A percentile compares a stretch with the other conserved stretches of the same genome.
phyloP scores from a whole-genome alignment of 2,113 vertebrate species.

The Onychostruthus taczanowskii region DNA sequence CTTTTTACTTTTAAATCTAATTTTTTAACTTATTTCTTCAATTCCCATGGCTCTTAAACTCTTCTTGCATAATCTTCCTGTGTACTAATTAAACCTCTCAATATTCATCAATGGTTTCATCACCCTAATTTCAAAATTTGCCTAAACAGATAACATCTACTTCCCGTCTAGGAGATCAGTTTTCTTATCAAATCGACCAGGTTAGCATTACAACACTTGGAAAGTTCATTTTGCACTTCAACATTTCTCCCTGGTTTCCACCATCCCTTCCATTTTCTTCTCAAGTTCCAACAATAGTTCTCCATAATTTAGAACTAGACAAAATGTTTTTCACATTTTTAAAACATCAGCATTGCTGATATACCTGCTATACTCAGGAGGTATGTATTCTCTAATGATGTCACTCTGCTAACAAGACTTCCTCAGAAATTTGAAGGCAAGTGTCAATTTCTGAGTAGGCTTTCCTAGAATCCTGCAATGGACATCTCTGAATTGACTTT shows the following conservation, averaged over 20 bases:
- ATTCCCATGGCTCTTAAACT: not conserved
- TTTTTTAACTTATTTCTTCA: not conserved
- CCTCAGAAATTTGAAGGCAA: not conserved
- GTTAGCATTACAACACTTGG: not conserved
- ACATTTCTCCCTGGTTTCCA: not conserved
- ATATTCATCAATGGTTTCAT: not conserved
- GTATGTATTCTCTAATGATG: not conserved
- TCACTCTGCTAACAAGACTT: not conserved
- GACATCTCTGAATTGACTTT: not conserved
- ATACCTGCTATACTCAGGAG: accelerated
- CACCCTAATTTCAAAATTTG: constrained; percentile 11
- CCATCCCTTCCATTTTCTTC: not conserved
- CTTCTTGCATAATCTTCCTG: not conserved
- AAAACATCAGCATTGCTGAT: not conserved
- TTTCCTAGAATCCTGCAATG: not conserved
- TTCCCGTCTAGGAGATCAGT: not conserved
- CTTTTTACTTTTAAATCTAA: not conserved
- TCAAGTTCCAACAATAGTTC: not conserved
- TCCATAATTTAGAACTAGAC: not conserved
- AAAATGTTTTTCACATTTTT: not conserved
- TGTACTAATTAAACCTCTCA: not conserved
- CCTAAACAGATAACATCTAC: constrained; percentile 15
- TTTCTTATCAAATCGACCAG: not conserved
- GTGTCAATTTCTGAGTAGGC: not conserved
- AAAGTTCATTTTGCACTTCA: not conserved